These are phyloP conservation scores for Pollimyrus isidori DNA, from an alignment of 2,113 vertebrate genomes.

Conservation along the genomic window DNA sequence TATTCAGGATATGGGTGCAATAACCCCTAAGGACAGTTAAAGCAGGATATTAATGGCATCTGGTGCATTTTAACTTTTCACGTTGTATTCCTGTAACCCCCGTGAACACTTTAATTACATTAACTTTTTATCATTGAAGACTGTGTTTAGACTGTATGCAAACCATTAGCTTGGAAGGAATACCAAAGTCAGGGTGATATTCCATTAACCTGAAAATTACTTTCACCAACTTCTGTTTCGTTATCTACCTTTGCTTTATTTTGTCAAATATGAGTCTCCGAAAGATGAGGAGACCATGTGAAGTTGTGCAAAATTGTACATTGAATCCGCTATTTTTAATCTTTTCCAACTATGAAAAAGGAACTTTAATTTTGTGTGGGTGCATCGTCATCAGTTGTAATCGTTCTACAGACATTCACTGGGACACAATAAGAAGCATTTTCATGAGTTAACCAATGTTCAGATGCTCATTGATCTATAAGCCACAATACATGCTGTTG, in stretches of 20 bases:
- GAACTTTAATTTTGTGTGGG: neutral
- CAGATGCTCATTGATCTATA: neutral
- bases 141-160: neutral
- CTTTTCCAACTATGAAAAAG: neutral
- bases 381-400: neutral
- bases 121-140: neutral
- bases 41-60: neutral
- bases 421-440: neutral
- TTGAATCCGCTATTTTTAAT: neutral
- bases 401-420: neutral
- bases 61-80: neutral
- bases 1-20: conserved; percentile 30
- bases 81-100: neutral
- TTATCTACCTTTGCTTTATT: neutral
- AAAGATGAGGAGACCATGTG: neutral
- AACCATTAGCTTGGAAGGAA: neutral
- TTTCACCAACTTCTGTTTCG: neutral
- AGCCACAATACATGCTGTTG: neutral
- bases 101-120: neutral
- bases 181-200: neutral
- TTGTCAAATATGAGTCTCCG: neutral
- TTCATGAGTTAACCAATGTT: neutral
- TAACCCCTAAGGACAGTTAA: conserved; percentile 24
- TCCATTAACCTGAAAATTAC: neutral
- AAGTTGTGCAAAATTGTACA: neutral